Evolutionary conservation across 2,888 invertebrate genomes (phyloP).

Genomic region (Endotricha flammealis): DNA sequence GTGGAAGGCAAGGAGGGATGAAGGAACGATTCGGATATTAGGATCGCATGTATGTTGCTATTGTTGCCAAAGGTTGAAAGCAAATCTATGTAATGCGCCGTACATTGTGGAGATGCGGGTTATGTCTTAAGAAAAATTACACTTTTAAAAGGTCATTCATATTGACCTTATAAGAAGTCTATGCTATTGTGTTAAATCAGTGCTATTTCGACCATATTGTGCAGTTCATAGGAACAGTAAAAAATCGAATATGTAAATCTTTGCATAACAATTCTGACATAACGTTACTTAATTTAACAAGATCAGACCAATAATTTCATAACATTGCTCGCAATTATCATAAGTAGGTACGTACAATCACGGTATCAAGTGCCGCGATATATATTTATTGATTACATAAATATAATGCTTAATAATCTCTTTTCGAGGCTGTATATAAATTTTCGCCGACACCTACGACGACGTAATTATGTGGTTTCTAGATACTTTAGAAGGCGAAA

Average conservation of each 20-base stretch:
- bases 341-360: conserved; percentile 25
- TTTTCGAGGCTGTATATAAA: conserved; percentile 10
- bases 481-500: conserved; percentile 2
- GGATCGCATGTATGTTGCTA: no score
- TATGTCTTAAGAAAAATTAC: no score
- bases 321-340: conserved; percentile 35
- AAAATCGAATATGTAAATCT: not conserved
- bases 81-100: no score
- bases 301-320: conserved; percentile 43
- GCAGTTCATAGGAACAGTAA: no score
- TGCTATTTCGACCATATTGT: no score
- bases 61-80: no score
- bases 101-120: no score
- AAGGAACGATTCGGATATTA: no score
- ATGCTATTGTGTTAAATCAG: no score
- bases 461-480: not conserved
- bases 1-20: no score
- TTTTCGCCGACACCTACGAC: conserved; percentile 12
- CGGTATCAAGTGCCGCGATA: conserved; percentile 26
- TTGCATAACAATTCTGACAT: conserved; percentile 29
- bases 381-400: conserved; percentile 30
- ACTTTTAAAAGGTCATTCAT: no score
- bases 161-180: no score
- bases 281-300: conserved; percentile 50
- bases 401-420: conserved; percentile 16